Conservation (phyloP, 2,113 vertebrate species). For the Platysternon megacephalum region DNA sequence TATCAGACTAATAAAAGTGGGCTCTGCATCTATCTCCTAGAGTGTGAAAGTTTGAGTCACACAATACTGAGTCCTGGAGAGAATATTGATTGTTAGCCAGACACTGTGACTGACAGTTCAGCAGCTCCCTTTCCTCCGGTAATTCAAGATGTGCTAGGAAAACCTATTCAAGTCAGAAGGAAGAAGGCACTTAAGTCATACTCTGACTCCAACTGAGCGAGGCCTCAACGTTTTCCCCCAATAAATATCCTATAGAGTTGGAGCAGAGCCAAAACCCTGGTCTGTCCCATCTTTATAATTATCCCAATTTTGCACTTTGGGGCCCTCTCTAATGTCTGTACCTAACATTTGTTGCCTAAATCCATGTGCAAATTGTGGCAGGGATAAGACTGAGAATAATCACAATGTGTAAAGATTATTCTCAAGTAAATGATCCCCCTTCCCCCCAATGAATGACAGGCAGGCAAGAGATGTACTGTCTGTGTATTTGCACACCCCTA, state of each 20-base stretch:
- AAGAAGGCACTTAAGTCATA: fast-evolving
- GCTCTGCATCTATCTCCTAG: not conserved
- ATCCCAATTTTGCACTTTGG: not conserved
- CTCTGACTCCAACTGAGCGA: not conserved
- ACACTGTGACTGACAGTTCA: fast-evolving
- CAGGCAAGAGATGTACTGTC: not conserved
- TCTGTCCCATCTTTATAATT: not conserved
- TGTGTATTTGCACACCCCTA: not conserved
- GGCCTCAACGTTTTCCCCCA: not conserved
- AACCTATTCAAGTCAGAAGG: not conserved
- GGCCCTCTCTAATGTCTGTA: not conserved
- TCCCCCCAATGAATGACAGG: not conserved
- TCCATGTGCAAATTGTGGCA: too few relatives aligned
- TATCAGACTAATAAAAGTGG: not conserved
- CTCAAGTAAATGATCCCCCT: fast-evolving
- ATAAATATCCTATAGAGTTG: not conserved
- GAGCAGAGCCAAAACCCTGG: not conserved
- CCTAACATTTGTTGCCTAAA: too few relatives aligned
- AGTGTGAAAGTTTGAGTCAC: fast-evolving
- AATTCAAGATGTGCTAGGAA: not conserved
- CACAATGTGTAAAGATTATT: not conserved
- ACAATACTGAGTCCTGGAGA: fast-evolving
- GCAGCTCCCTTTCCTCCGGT: not conserved
- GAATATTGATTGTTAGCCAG: fast-evolving
- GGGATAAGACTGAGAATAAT: too few relatives aligned